Conservation (phyloP, 2,888 invertebrate species). For the Minunthozetes semirufus region DNA sequence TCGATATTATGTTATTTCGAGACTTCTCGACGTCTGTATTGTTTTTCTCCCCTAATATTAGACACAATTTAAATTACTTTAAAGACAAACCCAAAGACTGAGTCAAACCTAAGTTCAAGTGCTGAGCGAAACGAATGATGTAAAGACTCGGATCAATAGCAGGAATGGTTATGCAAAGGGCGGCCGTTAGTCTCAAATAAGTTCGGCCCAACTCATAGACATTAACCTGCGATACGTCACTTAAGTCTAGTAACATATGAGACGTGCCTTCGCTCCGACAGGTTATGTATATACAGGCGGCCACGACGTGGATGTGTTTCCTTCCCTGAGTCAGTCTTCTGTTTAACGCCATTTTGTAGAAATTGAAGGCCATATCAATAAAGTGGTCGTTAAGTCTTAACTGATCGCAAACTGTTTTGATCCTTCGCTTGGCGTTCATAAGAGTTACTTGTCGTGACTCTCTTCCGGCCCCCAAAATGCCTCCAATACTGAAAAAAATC, state of each 20-base stretch:
- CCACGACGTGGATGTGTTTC: conserved; percentile 80
- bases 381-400: conserved; percentile 79
- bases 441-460: conserved; percentile 44
- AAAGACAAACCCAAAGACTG: not conserved
- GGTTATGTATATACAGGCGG: conserved; percentile 95
- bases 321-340: conserved; percentile 82
- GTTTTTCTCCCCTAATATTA: conserved; percentile 65
- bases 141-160: conserved; percentile 92
- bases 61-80: not conserved
- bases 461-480: conserved; percentile 41
- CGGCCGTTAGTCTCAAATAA: conserved; percentile 77
- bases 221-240: conserved; percentile 57
- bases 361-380: conserved; percentile 85
- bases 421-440: conserved; percentile 59
- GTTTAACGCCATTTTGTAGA: conserved; percentile 82
- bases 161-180: conserved; percentile 81
- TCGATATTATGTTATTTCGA: conserved; percentile 54
- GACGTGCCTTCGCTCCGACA: conserved; percentile 90
- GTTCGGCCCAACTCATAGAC: conserved; percentile 91
- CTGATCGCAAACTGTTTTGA: conserved; percentile 76
- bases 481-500: conserved; percentile 4
- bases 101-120: conserved; percentile 65
- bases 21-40: conserved; percentile 72
- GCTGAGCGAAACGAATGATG: conserved; percentile 86
- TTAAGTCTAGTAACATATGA: conserved; percentile 59